phyloP scores from a whole-genome alignment of 2,888 invertebrate species.

The Drosophila koepferae region DNA sequence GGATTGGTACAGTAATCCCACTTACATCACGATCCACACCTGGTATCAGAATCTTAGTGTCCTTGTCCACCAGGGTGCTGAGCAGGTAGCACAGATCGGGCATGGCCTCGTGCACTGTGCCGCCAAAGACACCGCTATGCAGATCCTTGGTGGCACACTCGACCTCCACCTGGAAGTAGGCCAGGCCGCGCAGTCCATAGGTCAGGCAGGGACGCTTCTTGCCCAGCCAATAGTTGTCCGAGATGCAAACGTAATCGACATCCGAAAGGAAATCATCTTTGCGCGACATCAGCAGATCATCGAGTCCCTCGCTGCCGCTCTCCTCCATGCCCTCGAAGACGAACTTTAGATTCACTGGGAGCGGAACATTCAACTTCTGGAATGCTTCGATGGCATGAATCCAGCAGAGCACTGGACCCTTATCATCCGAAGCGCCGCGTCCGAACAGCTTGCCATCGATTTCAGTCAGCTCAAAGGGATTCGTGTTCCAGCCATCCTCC shows the following conservation, averaged over 20 bases:
- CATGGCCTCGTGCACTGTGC: slow-evolving; percentile 96
- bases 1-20: background rate
- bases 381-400: slow-evolving; percentile 96
- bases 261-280: slow-evolving; percentile 91
- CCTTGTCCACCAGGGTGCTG: slow-evolving; percentile 92
- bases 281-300: slow-evolving; percentile 90
- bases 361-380: slow-evolving; percentile 88
- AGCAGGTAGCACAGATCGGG: slow-evolving; percentile 95
- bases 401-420: slow-evolving; percentile 98
- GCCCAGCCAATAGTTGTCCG: slow-evolving; percentile 99
- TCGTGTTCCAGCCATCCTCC: slow-evolving; percentile 97
- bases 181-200: slow-evolving; percentile 97
- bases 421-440: slow-evolving; percentile 97
- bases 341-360: slow-evolving; percentile 94
- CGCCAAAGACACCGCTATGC: slow-evolving; percentile 98
- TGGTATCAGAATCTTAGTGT: slow-evolving; percentile 94
- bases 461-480: slow-evolving; percentile 96
- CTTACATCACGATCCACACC: slow-evolving; percentile 93
- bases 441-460: slow-evolving; percentile 95
- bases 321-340: slow-evolving; percentile 99
- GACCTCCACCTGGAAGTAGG: slow-evolving; percentile 95
- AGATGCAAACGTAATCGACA: slow-evolving; percentile 98
- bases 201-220: slow-evolving; percentile 98
- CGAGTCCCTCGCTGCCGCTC: slow-evolving; percentile 97
- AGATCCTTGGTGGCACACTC: slow-evolving; percentile 96